Evolutionary conservation across 2,113 vertebrate genomes (phyloP), one percentile per base, ranked within the genome.

Genomic region (Ailuropoda melanoleuca): DNA sequence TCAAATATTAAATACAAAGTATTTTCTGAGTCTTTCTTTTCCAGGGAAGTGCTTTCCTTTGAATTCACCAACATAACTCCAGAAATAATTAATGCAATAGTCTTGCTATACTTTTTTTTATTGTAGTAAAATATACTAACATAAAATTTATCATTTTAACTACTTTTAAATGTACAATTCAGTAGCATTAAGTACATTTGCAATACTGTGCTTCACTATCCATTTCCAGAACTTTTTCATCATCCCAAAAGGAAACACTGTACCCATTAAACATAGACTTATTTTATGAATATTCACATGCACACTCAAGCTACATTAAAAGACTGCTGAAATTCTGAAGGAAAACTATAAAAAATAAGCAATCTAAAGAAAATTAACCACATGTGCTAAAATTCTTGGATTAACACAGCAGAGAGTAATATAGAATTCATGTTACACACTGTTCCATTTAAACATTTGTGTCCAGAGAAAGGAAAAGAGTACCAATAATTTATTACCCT

Each of bases 271-370:
- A 92, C 3, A 29, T 83, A 50, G 14, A 93, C 8, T 90, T 96
- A 88, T 95, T 95, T 90, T 74, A 96, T 92, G 84, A 96, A 97
- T 97, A 98, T 96, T 97, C 93, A 97, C 84, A 94, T 12, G 13
- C 87, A 97, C 34, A 93, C 18, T 92, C 68, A 88, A 68, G 37
- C 17, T 90, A 24, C 55, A 85, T 96, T 92, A 97, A 95, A 97
- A 26, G 26, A 78, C 23, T 93, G 12, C 23, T 78, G 23, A 88
- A 80, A 6, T 77, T 83, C 53, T 97, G 26, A 86, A 87, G 48
- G 15, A 85, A 96, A 92, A 72, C 29, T 53, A 46, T 90, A 96
- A 90, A 88, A 94, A 88, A 88, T 77, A 92, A 96, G 81, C 18
- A 91, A 53, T 50, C 11, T 13, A 66, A 96, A 96, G 39, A 78